Conservation (phyloP, 2,888 invertebrate genomes). For the Caenorhabditis angaria region DNA sequence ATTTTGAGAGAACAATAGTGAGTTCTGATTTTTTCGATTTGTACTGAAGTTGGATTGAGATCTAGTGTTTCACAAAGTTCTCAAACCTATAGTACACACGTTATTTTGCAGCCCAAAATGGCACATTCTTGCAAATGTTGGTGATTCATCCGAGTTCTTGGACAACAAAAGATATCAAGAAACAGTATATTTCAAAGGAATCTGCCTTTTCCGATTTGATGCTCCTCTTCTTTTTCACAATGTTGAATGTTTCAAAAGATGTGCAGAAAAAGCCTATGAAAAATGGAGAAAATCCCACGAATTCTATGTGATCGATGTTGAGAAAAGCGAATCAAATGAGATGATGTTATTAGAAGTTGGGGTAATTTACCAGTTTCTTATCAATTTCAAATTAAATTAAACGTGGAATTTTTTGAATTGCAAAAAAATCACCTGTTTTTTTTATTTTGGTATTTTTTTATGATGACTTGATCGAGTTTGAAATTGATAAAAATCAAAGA, state of each 20-base stretch:
- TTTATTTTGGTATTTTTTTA: too few relatives aligned
- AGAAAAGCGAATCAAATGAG: neutral
- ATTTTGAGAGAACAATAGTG: conserved; percentile 70
- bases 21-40: too few relatives aligned
- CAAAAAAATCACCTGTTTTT: too few relatives aligned
- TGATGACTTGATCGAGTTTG: too few relatives aligned
- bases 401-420: neutral
- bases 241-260: conserved; percentile 70
- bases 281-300: conserved; percentile 53
- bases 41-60: too few relatives aligned
- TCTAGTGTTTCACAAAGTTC: too few relatives aligned
- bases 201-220: conserved; percentile 75
- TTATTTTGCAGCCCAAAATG: conserved; percentile 61
- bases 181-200: conserved; percentile 60
- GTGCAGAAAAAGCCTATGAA: conserved; percentile 41
- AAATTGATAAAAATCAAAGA: too few relatives aligned
- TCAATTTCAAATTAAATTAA: neutral
- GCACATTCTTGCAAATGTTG: conserved; percentile 65
- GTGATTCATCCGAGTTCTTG: conserved; percentile 64
- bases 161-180: conserved; percentile 63
- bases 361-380: neutral
- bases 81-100: too few relatives aligned
- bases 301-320: conserved; percentile 29
- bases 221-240: conserved; percentile 75
- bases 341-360: neutral